phyloP scores from a whole-genome alignment of 1,140 invertebrate species.

The Frieseomelitta varia region DNA sequence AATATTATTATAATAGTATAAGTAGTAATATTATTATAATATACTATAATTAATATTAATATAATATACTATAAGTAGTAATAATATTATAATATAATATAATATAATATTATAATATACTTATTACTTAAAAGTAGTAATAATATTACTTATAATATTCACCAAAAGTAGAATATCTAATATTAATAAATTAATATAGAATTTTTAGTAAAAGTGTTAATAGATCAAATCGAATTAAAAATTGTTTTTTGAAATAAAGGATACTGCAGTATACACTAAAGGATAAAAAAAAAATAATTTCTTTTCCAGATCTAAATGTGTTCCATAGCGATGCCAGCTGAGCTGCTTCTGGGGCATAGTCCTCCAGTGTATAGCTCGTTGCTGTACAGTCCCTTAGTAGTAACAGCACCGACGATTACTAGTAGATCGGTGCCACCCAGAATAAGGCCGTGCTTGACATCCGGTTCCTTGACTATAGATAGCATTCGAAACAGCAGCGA shows the following conservation, averaged over 20 bases:
- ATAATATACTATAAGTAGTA: no score
- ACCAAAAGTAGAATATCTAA: no score
- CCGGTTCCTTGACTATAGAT: conserved; percentile 70
- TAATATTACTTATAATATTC: not conserved
- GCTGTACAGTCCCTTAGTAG: conserved; percentile 76
- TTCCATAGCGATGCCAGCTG: conserved; percentile 81
- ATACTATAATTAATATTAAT: no score
- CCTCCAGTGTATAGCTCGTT: conserved; percentile 76
- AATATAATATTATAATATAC: no score
- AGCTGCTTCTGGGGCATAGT: conserved; percentile 78
- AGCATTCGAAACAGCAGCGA: conserved; percentile 68
- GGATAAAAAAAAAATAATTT: not conserved
- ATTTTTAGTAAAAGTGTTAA: no score
- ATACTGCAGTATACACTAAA: not conserved
- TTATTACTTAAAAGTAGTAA: no score
- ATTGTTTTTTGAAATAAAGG: not conserved
- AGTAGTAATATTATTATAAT: no score
- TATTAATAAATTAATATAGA: no score
- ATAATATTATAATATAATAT: no score
- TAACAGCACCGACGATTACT: conserved; percentile 73
- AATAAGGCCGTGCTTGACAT: conserved; percentile 76
- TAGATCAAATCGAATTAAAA: not conserved
- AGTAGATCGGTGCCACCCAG: conserved; percentile 75
- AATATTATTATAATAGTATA: no score
- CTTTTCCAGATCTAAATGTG: conserved; percentile 79